Evolutionary conservation across 2,113 vertebrate species (phyloP).

Genomic region (Burhinus oedicnemus): DNA sequence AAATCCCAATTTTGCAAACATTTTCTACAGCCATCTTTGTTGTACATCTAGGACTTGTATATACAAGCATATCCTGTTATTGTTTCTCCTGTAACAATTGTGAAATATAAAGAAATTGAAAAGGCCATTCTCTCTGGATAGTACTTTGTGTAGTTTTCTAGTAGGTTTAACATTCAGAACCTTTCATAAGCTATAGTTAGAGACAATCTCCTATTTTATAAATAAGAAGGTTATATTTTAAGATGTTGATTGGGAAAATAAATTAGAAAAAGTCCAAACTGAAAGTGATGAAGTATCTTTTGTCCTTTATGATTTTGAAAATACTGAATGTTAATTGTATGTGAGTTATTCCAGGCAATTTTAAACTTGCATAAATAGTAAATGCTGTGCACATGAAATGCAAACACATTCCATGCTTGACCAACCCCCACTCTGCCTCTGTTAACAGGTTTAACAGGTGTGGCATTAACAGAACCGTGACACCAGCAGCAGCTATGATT

Average conservation of each 20-base stretch:
- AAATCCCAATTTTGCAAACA: not conserved
- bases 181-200: not conserved
- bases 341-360: not conserved
- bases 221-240: not conserved
- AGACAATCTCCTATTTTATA: not conserved
- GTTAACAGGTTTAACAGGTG: not conserved
- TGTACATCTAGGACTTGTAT: not conserved
- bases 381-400: not conserved
- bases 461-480: not conserved
- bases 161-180: not conserved
- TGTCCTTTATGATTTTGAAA: not conserved
- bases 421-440: not conserved
- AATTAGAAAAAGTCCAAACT: not conserved
- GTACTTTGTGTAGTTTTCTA: not conserved
- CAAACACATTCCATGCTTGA: not conserved
- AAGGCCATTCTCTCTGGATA: not conserved
- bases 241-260: not conserved
- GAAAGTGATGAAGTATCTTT: not conserved
- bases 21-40: not conserved
- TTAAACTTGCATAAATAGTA: not conserved
- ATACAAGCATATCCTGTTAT: not conserved
- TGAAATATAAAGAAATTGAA: not conserved
- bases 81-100: not conserved
- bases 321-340: not conserved
- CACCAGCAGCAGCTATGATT: not conserved